Base-by-base conservation (phyloP, 2,113 vertebrate genomes). In the Phylloscopus whistleri region DNA sequence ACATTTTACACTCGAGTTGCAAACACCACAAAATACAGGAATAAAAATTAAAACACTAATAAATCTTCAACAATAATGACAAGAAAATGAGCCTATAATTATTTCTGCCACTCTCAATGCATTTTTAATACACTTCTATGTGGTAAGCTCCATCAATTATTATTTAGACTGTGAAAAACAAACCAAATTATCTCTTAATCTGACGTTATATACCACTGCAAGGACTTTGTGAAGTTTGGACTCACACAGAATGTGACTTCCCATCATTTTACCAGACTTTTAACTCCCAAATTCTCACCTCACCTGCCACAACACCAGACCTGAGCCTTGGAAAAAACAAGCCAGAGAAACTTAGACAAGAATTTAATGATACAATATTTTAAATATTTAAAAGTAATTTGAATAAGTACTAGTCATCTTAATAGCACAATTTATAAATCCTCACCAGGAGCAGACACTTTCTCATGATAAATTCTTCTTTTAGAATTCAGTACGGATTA, bases 321-420 rank as follows among this genome's bases (percentile, higher is more conserved):
- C 44, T 35, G 30, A 63, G 30, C 27, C 63, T 7, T 46, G 55
- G 80, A 77, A 4, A 68, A 84, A 79, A 26, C 53, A 90, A 87
- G 22, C 27, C 4, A 80, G 66, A 92, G 26, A 76, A 87, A 83
- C 35, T 13, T 44, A 18, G 22, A 35, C 14, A 94, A 64, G 13
- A 83, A 67, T 68, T 88, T 73, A 93, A 67, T 80, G 37, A 48
- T 15, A 91, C 31, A 80, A 35, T 37, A 37, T 66, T 93, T 95
- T 56, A 96, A 96, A 94, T 91, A 93, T 86, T 94, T 91, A 82
- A 90, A 53, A 89, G 39, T 52, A 37, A 93, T 86, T 86, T 86
- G 27, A 96, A 46, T 84, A 86, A 74, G 31, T 55, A 46, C 52
- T 69, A 89, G 87, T 95, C 51, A 93, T 90, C 51, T 95, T 96